phyloP scores from a whole-genome alignment of 2,797 vertebrate species.

The Chaenodraco wilsoni region DNA sequence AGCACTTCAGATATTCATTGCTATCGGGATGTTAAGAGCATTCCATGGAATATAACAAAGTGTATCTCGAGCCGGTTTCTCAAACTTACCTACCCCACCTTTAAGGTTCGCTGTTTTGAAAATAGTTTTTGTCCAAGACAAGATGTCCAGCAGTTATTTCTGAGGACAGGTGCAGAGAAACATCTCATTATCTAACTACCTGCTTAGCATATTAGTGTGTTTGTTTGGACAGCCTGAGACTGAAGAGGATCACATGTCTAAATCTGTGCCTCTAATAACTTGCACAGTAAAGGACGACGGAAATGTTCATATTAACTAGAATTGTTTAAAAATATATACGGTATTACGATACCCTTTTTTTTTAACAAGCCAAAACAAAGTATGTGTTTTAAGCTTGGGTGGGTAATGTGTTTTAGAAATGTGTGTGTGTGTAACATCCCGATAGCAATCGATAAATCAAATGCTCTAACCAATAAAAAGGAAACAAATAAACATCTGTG shows the following conservation, averaged over 20 bases:
- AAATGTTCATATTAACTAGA: neutral
- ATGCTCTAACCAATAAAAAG: no score
- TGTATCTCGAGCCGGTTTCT: no score
- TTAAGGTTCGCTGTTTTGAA: neutral
- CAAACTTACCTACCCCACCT: no score
- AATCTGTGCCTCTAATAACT: slow-evolving; percentile 26
- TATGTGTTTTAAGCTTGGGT: neutral
- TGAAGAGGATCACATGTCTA: slow-evolving; percentile 34
- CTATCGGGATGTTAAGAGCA: no score
- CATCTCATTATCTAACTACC: slow-evolving; percentile 23
- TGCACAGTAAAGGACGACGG: neutral
- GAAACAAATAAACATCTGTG: no score
- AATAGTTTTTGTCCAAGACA: neutral
- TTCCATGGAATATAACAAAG: no score
- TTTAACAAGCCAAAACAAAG: slow-evolving; percentile 1
- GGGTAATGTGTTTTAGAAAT: no score
- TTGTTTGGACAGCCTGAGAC: slow-evolving; percentile 26
- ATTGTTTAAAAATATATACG: neutral
- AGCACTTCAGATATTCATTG: no score
- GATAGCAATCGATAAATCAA: no score
- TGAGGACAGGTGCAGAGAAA: slow-evolving; percentile 5
- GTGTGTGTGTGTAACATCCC: no score
- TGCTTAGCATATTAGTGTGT: slow-evolving; percentile 18
- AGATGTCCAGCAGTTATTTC: neutral
- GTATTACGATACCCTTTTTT: neutral